Conservation (phyloP, 2,113 vertebrate species). For the Calyptommatus sinebrachiatus region DNA sequence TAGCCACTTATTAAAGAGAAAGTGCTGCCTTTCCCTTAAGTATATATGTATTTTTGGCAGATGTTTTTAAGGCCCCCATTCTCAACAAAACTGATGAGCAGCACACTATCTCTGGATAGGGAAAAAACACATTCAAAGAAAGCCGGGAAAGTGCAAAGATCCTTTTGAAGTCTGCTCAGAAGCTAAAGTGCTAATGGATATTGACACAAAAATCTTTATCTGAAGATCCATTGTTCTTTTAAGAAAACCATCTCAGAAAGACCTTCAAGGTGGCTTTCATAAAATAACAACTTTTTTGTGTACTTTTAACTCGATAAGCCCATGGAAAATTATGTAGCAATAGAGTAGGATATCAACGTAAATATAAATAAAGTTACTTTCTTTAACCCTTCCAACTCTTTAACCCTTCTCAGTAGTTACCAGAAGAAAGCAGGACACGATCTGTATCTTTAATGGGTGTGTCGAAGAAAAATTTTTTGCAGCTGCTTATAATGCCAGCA, state of each 20-base stretch:
- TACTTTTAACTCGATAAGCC: no score
- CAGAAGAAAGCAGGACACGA: no score
- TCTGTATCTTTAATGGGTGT: no score
- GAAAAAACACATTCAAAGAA: slow-evolving; percentile 36
- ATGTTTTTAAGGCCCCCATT: slow-evolving; percentile 50
- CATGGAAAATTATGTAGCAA: no score
- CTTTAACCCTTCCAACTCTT: background rate
- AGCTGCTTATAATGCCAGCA: no score
- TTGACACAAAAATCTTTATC: slow-evolving; percentile 1
- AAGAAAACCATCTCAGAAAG: no score
- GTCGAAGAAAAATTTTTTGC: no score
- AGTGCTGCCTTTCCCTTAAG: slow-evolving; percentile 50
- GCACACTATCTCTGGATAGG: slow-evolving; percentile 39
- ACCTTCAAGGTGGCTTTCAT: background rate
- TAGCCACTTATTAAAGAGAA: slow-evolving; percentile 47
- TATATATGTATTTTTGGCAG: slow-evolving; percentile 30
- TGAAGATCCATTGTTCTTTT: background rate
- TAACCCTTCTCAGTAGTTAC: background rate
- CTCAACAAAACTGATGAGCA: slow-evolving; percentile 49
- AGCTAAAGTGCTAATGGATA: slow-evolving; percentile 37
- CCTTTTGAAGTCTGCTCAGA: slow-evolving; percentile 39
- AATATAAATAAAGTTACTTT: background rate
- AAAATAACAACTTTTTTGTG: background rate
- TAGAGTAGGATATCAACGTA: no score
- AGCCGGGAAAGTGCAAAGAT: slow-evolving; percentile 19